These are phyloP conservation scores for Lysandra bellargus DNA, from an alignment of 2,888 invertebrate species.

Conservation along the genomic window DNA sequence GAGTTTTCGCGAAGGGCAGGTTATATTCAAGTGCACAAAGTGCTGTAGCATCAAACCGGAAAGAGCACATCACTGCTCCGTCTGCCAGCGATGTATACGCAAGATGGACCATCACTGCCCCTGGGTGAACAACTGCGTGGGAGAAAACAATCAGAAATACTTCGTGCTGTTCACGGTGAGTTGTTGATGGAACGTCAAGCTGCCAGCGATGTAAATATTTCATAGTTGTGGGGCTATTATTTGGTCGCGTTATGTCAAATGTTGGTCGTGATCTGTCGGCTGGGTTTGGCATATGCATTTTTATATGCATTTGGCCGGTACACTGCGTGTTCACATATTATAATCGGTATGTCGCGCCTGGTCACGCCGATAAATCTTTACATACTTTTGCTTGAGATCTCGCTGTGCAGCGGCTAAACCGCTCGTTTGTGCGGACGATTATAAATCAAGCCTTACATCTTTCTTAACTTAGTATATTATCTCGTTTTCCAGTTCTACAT, in stretches of 20 bases:
- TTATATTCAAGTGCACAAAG: slow-evolving; percentile 97
- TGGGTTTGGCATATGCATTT: no score
- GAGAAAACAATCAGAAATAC: slow-evolving; percentile 99
- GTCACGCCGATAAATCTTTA: no score
- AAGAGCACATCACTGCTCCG: slow-evolving; percentile 97
- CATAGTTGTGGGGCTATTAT: no score
- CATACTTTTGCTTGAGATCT: no score
- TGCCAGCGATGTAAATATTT: neutral
- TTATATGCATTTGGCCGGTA: no score
- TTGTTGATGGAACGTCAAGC: slow-evolving; percentile 40
- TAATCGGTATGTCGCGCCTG: no score
- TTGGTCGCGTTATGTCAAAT: no score
- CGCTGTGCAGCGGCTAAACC: no score
- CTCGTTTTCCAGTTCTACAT: slow-evolving; percentile 92
- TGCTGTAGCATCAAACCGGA: slow-evolving; percentile 98
- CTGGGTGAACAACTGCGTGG: slow-evolving; percentile 99
- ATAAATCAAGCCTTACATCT: no score
- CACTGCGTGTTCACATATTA: no score
- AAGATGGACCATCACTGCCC: slow-evolving; percentile 88
- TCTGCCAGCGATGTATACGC: slow-evolving; percentile 90
- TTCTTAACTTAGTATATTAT: neutral
- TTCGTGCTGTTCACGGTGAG: slow-evolving; percentile 98
- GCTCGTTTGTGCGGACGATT: no score
- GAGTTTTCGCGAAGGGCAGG: slow-evolving; percentile 94
- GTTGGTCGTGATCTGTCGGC: no score